phyloP scores from a whole-genome alignment of 1,140 invertebrate genomes.

The Caerostris darwini region DNA sequence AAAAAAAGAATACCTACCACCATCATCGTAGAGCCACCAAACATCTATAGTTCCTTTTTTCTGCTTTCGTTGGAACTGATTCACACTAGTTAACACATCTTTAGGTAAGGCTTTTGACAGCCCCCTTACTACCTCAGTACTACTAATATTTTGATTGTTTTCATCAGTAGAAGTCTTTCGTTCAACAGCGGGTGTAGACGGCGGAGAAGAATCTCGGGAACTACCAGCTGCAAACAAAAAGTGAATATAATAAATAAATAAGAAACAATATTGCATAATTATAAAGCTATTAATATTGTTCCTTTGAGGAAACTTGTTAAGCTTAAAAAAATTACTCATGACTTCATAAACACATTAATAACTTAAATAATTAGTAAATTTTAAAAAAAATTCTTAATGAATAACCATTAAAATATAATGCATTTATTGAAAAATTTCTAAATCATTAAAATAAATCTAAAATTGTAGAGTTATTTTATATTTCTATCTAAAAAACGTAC shows the following conservation, averaged over 20 bases:
- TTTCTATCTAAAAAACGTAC: background rate
- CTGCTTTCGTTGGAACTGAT: constrained; percentile 80
- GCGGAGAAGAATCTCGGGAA: constrained; percentile 77
- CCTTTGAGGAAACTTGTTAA: no score
- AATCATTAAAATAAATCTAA: no score
- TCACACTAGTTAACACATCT: constrained; percentile 75
- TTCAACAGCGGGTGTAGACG: constrained; percentile 75
- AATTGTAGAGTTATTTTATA: no score
- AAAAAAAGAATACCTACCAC: constrained; percentile 80
- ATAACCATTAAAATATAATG: no score
- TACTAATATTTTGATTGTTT: constrained; percentile 2
- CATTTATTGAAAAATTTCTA: no score
- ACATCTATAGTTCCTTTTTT: constrained; percentile 86
- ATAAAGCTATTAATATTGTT: no score
- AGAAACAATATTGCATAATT: no score
- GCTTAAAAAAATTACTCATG: no score
- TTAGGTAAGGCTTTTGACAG: constrained; percentile 75
- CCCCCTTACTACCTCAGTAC: constrained; percentile 57
- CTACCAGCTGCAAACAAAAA: constrained; percentile 64
- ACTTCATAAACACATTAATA: no score
- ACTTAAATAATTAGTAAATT: no score
- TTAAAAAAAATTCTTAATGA: no score
- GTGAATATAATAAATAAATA: no score
- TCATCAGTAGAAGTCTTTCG: constrained; percentile 41
- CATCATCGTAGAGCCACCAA: constrained; percentile 87